Conservation (phyloP, 2,797 vertebrate genomes). For the Danio albolineatus region DNA sequence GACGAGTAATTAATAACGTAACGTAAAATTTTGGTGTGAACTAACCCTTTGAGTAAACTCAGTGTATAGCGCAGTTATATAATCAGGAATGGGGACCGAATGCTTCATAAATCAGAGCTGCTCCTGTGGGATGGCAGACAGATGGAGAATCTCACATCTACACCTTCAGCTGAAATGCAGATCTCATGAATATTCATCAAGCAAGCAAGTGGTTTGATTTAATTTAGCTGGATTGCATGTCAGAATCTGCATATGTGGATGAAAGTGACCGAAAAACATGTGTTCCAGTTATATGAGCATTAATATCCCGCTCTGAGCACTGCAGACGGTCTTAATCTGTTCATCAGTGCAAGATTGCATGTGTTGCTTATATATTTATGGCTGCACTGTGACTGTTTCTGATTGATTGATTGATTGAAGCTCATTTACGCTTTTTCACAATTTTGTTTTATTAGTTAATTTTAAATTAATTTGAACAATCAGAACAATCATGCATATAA, state of each 20-base stretch:
- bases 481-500: too few relatives aligned
- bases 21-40: too few relatives aligned
- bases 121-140: constrained; percentile 76
- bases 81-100: constrained; percentile 15
- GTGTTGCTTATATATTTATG: constrained; percentile 1
- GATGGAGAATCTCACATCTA: constrained; percentile 72
- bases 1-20: too few relatives aligned
- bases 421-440: not conserved
- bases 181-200: constrained; percentile 40
- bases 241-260: constrained; percentile 15
- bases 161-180: constrained; percentile 61
- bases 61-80: too few relatives aligned
- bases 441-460: not conserved
- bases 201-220: constrained; percentile 38
- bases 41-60: too few relatives aligned
- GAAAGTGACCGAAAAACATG: not conserved
- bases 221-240: not conserved
- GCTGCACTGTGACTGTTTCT: not conserved
- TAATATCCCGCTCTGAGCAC: not conserved
- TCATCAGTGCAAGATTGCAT: not conserved
- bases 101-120: constrained; percentile 76
- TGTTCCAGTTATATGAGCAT: not conserved
- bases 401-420: too few relatives aligned
- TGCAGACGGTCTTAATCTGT: not conserved
- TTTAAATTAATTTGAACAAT: too few relatives aligned